Evolutionary conservation across 2,888 invertebrate species (phyloP), one percentile per base, ranked within the genome.

Genomic region (Toxonevra muliebris): DNA sequence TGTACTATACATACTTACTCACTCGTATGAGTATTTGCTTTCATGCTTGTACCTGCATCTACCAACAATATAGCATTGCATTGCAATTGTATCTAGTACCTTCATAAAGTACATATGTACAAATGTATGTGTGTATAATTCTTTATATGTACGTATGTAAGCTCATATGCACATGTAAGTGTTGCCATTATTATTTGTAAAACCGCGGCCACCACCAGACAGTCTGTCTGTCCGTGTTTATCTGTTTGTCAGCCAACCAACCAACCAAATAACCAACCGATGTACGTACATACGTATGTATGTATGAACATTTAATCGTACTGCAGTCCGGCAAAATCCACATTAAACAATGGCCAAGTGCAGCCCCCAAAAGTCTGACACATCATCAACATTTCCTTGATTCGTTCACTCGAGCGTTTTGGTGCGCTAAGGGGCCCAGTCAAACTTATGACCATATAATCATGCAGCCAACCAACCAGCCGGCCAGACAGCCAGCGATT

Each of bases 311-410:
- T 48, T n/a, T 65, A 65, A 69, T 69, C 60, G 60, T 45, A 66
- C 57, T 60, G 69, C 65, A 69, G 69, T 53, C 55, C 43, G 19
- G 58, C 43, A 69, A 69, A 69, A 62, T 64, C 61, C 68, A 68
- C 70, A 64, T 52, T 60, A 40, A 30, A 30, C 30, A 43, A 55
- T 65, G 52, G 45, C 58, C 43, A 53, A 66, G 61, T 61, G 54
- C 61, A 57, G 54, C 64, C 65, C 65, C 54, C 59, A 43, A 70
- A 61, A 65, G 63, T 65, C 53, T 54, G 50, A 60, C 61, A 67
- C 68, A 65, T 65, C 65, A 62, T 61, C 53, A 65, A 73, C 71
- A 71, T 70, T 65, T 65, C 68, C 69, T 69, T 70, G 54, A 69
- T 68, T 52, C 61, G 54, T 61, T 63, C 60, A 61, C 66, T 57